A percentile compares a stretch with the other conserved stretches of the same genome.
Conservation (phyloP, 2,888 invertebrate species). For the Notocelia uddmanniana region DNA sequence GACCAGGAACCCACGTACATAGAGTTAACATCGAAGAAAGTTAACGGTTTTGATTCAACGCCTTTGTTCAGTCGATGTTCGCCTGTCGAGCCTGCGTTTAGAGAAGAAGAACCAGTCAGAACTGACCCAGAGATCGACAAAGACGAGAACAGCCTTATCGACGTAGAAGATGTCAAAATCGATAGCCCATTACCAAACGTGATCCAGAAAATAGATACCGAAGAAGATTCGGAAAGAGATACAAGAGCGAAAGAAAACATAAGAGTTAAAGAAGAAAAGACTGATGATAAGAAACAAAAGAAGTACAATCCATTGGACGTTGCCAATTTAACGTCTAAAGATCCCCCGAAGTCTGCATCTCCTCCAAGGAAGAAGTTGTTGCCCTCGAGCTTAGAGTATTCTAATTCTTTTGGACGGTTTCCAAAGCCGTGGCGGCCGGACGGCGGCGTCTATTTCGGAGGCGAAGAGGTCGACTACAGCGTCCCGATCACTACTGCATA, state of each 20-base stretch:
- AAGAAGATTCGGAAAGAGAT: slow-evolving; percentile 61
- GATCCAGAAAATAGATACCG: slow-evolving; percentile 58
- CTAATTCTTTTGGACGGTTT: slow-evolving; percentile 75
- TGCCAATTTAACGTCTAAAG: slow-evolving; percentile 87
- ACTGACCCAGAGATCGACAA: slow-evolving; percentile 82
- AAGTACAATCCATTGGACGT: slow-evolving; percentile 88
- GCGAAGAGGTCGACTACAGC: slow-evolving; percentile 90
- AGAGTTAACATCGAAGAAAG: slow-evolving; percentile 76
- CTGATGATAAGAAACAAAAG: slow-evolving; percentile 71
- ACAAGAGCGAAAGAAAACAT: slow-evolving; percentile 66
- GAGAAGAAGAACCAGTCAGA: slow-evolving; percentile 76
- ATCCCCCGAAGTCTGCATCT: slow-evolving; percentile 83
- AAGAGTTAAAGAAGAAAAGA: slow-evolving; percentile 67
- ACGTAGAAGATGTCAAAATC: slow-evolving; percentile 79
- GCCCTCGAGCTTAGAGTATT: slow-evolving; percentile 65
- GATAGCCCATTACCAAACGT: slow-evolving; percentile 65
- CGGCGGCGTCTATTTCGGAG: slow-evolving; percentile 70
- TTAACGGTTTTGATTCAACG: slow-evolving; percentile 65
- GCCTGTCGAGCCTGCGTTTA: slow-evolving; percentile 73
- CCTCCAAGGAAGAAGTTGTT: slow-evolving; percentile 82
- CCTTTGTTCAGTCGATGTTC: slow-evolving; percentile 67
- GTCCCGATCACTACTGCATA: slow-evolving; percentile 96
- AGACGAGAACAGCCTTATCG: slow-evolving; percentile 79
- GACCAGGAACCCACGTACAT: slow-evolving; percentile 79
- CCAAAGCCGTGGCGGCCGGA: slow-evolving; percentile 88